These are phyloP conservation scores for Semaprochilodus insignis DNA, from an alignment of 2,797 vertebrate genomes.

Conservation along the genomic window DNA sequence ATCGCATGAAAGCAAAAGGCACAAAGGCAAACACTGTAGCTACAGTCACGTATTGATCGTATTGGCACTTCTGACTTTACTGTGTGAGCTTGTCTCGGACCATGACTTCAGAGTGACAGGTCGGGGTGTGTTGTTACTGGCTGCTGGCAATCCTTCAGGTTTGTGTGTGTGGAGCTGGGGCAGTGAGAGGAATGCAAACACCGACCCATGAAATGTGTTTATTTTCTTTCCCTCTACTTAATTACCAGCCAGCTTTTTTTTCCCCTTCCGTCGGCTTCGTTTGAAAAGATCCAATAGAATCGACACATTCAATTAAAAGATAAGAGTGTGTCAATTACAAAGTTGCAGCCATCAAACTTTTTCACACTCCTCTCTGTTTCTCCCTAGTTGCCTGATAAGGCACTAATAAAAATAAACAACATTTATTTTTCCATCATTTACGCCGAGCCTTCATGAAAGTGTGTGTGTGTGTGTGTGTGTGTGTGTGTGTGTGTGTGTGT, in stretches of 20 bases:
- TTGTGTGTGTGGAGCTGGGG: conserved; percentile 33
- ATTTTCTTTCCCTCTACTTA: conserved; percentile 76
- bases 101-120: conserved; percentile 13
- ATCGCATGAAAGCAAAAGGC: neutral
- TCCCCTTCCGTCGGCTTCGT: conserved; percentile 73
- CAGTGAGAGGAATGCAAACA: conserved; percentile 71
- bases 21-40: neutral
- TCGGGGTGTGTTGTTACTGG: neutral
- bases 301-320: conserved; percentile 81
- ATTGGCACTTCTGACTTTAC: conserved; percentile 10
- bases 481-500: too few relatives aligned
- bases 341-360: conserved; percentile 43
- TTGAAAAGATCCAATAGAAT: conserved; percentile 60
- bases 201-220: conserved; percentile 84
- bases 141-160: neutral
- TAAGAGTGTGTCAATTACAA: conserved; percentile 79
- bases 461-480: conserved; percentile 7
- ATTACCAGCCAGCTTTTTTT: conserved; percentile 75
- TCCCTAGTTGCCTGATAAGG: conserved; percentile 15
- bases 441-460: neutral
- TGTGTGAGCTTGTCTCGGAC: neutral
- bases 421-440: neutral
- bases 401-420: conserved; percentile 16
- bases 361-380: neutral
- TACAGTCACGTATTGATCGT: neutral